These are phyloP conservation scores for Larimichthys crocea DNA, from an alignment of 2,113 vertebrate species.

Conservation along the genomic window DNA sequence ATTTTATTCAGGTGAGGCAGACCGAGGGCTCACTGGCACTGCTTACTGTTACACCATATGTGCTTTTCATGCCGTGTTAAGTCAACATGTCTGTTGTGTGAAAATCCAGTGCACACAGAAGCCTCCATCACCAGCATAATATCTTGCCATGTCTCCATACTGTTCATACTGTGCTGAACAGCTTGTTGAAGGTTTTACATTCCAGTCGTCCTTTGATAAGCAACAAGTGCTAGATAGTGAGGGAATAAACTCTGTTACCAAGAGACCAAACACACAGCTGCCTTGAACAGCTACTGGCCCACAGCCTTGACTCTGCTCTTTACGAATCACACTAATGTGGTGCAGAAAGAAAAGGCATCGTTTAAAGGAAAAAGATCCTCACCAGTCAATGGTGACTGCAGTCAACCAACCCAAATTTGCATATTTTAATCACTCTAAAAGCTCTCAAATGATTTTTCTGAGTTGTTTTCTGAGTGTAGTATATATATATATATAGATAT, in stretches of 20 bases:
- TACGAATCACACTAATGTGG: neutral
- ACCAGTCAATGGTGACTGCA: neutral
- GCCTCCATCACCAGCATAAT: neutral
- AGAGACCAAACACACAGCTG: neutral
- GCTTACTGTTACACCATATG: neutral
- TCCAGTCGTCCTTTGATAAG: conserved; percentile 41
- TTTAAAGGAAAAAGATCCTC: neutral
- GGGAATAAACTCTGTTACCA: neutral
- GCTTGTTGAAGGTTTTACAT: conserved; percentile 31
- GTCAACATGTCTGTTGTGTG: neutral
- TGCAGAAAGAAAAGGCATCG: neutral
- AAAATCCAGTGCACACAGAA: neutral
- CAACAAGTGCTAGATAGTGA: conserved; percentile 19
- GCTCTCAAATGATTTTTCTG: neutral
- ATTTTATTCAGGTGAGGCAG: neutral
- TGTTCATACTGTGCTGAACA: neutral
- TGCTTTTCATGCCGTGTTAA: neutral
- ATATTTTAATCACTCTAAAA: neutral
- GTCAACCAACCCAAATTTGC: neutral
- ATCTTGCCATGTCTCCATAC: neutral
- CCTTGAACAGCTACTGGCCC: neutral
- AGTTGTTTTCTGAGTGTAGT: neutral
- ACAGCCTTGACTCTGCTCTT: neutral
- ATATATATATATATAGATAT: no score
- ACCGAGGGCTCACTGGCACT: neutral